A percentile compares a stretch with the other conserved stretches of the same genome.
phyloP scores from a whole-genome alignment of 2,797 vertebrate species.

The Coilia nasus region DNA sequence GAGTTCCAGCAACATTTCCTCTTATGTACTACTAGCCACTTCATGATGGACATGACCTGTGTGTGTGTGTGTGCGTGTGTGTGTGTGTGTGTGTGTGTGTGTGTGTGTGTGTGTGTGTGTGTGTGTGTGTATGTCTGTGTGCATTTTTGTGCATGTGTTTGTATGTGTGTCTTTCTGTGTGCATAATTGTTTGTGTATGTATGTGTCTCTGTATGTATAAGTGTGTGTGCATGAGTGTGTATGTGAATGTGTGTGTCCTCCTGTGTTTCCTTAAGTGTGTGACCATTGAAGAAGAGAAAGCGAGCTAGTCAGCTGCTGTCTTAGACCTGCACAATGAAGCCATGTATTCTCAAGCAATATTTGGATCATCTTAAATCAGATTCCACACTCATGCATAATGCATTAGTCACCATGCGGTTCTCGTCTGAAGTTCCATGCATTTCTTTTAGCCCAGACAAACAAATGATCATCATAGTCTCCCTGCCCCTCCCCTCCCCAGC shows the following conservation, averaged over 20 bases:
- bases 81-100: constrained; percentile 11
- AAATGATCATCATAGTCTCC: background rate
- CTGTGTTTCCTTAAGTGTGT: background rate
- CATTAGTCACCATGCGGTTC: background rate
- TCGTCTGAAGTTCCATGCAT: background rate
- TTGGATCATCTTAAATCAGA: background rate
- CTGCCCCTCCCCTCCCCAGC: constrained; percentile 41
- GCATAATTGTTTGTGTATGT: background rate
- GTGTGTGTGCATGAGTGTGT: background rate
- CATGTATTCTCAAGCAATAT: background rate
- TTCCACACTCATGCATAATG: background rate
- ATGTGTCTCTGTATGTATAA: too few species aligned
- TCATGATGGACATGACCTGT: constrained; percentile 10
- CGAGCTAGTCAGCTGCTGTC: background rate
- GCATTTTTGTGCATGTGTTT: background rate
- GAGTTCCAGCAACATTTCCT: constrained; percentile 6
- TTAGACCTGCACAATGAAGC: background rate
- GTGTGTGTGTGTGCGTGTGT: background rate
- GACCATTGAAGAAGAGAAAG: background rate
- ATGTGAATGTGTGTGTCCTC: background rate
- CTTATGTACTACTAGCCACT: constrained; percentile 11
- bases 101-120: background rate
- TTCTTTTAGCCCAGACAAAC: background rate
- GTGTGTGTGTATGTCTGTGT: background rate
- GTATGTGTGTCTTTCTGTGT: too few species aligned